phyloP scores from a whole-genome alignment of 2,888 invertebrate genomes.

The Hypsopygia costalis region DNA sequence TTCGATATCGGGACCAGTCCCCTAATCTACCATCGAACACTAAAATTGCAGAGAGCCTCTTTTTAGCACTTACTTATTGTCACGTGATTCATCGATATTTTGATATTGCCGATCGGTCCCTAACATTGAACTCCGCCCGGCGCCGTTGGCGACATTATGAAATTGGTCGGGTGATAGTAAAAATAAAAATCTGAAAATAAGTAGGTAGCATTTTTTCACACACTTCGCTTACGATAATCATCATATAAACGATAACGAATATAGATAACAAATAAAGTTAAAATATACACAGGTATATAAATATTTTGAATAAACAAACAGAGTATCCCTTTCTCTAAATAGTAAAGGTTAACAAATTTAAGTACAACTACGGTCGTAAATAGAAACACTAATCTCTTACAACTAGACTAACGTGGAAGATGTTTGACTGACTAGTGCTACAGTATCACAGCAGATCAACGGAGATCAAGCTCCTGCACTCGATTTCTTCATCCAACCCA shows the following conservation, averaged over 20 bases:
- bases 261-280: conserved; percentile 61
- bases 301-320: conserved; percentile 66
- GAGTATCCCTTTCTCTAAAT: conserved; percentile 61
- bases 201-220: conserved; percentile 78
- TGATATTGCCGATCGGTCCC: conserved; percentile 62
- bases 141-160: conserved; percentile 57
- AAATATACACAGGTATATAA: conserved; percentile 59
- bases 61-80: conserved; percentile 63
- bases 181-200: conserved; percentile 80
- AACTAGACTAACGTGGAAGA: conserved; percentile 74
- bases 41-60: conserved; percentile 50
- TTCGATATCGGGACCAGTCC: conserved; percentile 51
- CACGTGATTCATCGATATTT: conserved; percentile 52
- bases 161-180: conserved; percentile 74
- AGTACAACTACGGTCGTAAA: conserved; percentile 62
- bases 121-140: conserved; percentile 52
- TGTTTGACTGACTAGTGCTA: conserved; percentile 69
- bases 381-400: conserved; percentile 73
- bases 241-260: conserved; percentile 66
- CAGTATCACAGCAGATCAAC: conserved; percentile 76
- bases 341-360: conserved; percentile 74
- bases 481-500: conserved; percentile 28
- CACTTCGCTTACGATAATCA: conserved; percentile 67
- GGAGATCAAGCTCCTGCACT: conserved; percentile 52
- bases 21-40: conserved; percentile 72